Conservation (phyloP, 1,140 invertebrate species). For the Saccostrea echinata region DNA sequence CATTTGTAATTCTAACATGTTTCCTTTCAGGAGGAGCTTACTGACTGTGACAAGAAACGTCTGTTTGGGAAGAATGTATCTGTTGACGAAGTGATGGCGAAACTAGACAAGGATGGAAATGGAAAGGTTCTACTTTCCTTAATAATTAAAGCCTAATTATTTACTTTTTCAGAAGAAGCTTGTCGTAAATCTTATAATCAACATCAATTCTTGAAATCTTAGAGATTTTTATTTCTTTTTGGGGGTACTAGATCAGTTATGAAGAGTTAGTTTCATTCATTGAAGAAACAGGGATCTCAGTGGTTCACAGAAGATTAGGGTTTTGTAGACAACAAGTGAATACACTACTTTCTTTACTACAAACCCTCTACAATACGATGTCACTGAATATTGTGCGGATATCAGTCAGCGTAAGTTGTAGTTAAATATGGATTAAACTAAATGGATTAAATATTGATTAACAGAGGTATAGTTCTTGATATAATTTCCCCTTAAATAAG, state of each 20-base stretch:
- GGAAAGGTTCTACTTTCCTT: neutral
- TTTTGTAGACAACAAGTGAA: neutral
- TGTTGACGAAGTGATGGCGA: neutral
- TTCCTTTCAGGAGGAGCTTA: neutral
- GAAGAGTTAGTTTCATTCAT: neutral
- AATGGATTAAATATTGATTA: no score
- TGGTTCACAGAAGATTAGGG: neutral
- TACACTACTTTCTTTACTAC: neutral
- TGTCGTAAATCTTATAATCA: no score
- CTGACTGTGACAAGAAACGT: neutral
- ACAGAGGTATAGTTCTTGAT: neutral
- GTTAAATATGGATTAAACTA: no score
- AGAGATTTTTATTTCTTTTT: neutral
- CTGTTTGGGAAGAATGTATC: neutral
- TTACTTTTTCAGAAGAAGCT: no score
- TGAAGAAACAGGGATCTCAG: neutral
- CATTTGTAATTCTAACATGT: neutral
- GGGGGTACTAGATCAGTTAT: neutral
- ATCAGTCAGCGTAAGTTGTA: neutral
- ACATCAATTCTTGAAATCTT: neutral
- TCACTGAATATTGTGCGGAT: neutral
- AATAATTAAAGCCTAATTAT: neutral
- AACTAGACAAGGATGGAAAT: neutral
- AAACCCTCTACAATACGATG: neutral
- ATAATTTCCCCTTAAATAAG: neutral